Evolutionary conservation across 2,113 vertebrate genomes (phyloP).

Genomic region (Ifrita kowaldi): DNA sequence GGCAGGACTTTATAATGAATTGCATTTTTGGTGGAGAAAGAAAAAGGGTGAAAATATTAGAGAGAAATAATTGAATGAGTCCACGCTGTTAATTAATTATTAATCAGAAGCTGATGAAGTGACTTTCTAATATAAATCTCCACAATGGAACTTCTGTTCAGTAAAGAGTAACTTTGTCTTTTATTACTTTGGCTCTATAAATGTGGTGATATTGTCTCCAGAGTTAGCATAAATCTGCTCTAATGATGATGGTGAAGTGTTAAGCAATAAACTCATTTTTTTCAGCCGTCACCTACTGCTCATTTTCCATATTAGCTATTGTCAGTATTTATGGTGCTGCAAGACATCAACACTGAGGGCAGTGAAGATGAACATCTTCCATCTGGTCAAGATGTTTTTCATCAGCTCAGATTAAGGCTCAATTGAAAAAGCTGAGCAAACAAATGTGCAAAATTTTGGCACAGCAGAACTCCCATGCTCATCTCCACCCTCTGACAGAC

Average conservation of each 20-base stretch:
- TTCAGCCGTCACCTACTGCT: not conserved
- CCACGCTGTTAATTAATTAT: not conserved
- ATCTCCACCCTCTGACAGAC: not conserved
- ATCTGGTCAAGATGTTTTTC: not conserved
- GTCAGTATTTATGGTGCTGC: not conserved
- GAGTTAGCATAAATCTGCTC: not conserved
- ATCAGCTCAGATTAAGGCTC: not conserved
- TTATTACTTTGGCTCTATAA: not conserved
- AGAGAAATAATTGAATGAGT: not conserved
- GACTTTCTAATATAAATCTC: not conserved
- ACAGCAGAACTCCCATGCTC: not conserved
- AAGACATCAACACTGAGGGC: not conserved
- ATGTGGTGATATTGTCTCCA: not conserved
- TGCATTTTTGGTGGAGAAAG: not conserved
- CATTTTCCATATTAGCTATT: not conserved
- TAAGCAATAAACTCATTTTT: not conserved
- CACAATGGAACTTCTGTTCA: not conserved
- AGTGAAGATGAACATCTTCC: not conserved
- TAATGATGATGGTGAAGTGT: not conserved
- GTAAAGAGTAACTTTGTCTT: not conserved
- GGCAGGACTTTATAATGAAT: not conserved
- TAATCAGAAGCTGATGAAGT: conserved; percentile 9
- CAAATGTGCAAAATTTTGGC: not conserved
- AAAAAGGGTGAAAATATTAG: not conserved
- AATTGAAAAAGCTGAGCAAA: not conserved